Evolutionary conservation across 2,888 invertebrate species (phyloP).

Genomic region (Tachina lurida): DNA sequence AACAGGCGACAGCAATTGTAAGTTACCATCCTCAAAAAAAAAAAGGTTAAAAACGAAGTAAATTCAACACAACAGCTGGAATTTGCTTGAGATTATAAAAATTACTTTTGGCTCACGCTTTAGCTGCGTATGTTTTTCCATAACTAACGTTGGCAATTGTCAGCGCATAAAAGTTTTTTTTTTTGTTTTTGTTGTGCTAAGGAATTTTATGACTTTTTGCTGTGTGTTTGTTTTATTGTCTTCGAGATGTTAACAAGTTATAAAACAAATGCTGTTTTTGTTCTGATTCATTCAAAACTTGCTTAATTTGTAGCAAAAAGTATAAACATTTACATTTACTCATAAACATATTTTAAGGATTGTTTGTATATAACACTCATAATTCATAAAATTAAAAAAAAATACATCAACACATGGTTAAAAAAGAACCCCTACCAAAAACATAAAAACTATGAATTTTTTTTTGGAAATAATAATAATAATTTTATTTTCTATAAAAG

Average conservation of each 20-base stretch:
- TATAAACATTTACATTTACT: constrained; percentile 17
- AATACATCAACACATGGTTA: constrained; percentile 64
- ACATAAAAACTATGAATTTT: not conserved
- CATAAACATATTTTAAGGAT: constrained; percentile 32
- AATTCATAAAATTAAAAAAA: constrained; percentile 54
- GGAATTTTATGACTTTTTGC: constrained; percentile 57
- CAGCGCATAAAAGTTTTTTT: not conserved
- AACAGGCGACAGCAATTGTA: constrained; percentile 18
- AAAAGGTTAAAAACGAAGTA: constrained; percentile 29
- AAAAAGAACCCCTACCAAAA: constrained; percentile 27
- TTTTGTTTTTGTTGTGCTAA: constrained; percentile 49
- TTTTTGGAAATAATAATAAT: constrained; percentile 43
- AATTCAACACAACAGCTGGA: constrained; percentile 9
- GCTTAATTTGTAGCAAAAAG: constrained; percentile 70
- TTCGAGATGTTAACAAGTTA: constrained; percentile 71
- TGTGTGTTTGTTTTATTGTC: constrained; percentile 61
- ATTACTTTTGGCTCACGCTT: constrained; percentile 33
- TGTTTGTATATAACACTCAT: constrained; percentile 34
- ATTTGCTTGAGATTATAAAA: not conserved
- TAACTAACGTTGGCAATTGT: constrained; percentile 20
- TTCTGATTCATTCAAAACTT: constrained; percentile 51
- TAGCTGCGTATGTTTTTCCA: not conserved
- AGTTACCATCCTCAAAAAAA: too few species aligned
- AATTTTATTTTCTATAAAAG: constrained; percentile 27
- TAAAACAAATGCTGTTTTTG: constrained; percentile 63